Base-by-base conservation (phyloP, 2,797 vertebrate species). In the Discoglossus pictus region DNA sequence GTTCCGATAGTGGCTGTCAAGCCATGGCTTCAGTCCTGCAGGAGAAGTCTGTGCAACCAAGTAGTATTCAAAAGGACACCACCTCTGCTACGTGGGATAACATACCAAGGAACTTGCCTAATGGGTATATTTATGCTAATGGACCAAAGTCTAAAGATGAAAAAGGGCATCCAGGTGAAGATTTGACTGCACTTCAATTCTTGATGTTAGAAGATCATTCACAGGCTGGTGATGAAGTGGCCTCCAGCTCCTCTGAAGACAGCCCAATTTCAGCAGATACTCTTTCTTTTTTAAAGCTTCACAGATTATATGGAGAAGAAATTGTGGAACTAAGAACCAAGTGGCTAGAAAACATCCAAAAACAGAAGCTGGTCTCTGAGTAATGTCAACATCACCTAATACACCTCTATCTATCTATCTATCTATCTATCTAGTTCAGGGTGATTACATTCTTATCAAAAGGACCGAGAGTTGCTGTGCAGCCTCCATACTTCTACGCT, bases 291-390 rank as follows among this genome's bases (percentile, higher is more conserved):
- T 83, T 87, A 52, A 92, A 79, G 61, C 91, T 99, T 16, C 95
- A 99, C 0, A 85, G 92, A 72, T 87, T 81, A 80, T 98, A 94
- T 0, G 92, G 97, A 9, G 81, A 44, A 58, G 95, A 98, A 78
- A 88, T 98, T 62, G 79, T 87, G 6, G 88, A 83, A 1, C 82
- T 98, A 64, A 77, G 90, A 62, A 71, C 47, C 24, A 86, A 89
- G 71, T 98, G 97, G 97, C 84, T 87, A 59, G 76, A 92, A 78
- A 82, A 77, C 74, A 46, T 51, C 1, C 67, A 23, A 13, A 60
- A 1, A 47, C 75, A 55, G 15, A 81, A 75, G 27, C 4, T 18
- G 20, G 23, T 7, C 13, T 8, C 24, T 9, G 48, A 48, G 2
- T 7, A 13, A 48, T 20, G 46, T 31, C n/a, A n/a, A n/a, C n/a